A percentile compares a stretch with the other conserved stretches of the same genome.
Evolutionary conservation across 2,113 vertebrate genomes (phyloP).

Genomic region (human): DNA sequence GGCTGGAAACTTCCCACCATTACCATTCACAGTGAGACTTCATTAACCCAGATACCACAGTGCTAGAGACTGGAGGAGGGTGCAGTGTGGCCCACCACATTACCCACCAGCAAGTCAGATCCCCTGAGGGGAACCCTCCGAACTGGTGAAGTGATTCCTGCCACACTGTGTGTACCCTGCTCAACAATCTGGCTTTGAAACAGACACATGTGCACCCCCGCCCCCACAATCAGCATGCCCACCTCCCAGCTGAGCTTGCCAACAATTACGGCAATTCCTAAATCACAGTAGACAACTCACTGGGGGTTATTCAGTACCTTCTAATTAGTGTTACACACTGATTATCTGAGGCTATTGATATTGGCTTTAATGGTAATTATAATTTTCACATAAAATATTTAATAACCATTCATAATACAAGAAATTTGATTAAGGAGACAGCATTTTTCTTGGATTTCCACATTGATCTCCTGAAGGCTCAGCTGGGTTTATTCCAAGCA

Average conservation of each 20-base stretch:
- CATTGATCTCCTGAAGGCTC: slow-evolving; percentile 5
- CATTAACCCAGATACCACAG: neutral
- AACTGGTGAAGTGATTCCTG: neutral
- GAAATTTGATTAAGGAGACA: slow-evolving; percentile 62
- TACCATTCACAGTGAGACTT: neutral
- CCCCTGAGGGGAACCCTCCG: fast-evolving
- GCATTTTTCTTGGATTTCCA: slow-evolving; percentile 56
- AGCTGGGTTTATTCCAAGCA: neutral
- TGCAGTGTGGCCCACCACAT: fast-evolving
- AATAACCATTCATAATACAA: slow-evolving; percentile 64
- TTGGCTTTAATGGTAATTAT: slow-evolving; percentile 67
- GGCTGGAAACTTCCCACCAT: neutral
- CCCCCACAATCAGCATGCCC: neutral
- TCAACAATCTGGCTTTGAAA: neutral
- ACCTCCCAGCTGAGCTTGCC: neutral
- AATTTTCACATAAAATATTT: slow-evolving; percentile 70
- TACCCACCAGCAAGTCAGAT: neutral
- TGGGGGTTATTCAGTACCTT: neutral
- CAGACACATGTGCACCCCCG: fast-evolving
- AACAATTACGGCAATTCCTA: neutral
- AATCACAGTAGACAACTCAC: neutral
- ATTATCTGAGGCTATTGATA: slow-evolving; percentile 68
- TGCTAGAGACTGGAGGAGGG: fast-evolving
- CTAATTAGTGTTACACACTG: slow-evolving; percentile 56
- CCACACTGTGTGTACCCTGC: neutral